Evolutionary conservation across 2,113 vertebrate species (phyloP), one percentile per base, ranked within the genome.

Genomic region (Rallus limicola): DNA sequence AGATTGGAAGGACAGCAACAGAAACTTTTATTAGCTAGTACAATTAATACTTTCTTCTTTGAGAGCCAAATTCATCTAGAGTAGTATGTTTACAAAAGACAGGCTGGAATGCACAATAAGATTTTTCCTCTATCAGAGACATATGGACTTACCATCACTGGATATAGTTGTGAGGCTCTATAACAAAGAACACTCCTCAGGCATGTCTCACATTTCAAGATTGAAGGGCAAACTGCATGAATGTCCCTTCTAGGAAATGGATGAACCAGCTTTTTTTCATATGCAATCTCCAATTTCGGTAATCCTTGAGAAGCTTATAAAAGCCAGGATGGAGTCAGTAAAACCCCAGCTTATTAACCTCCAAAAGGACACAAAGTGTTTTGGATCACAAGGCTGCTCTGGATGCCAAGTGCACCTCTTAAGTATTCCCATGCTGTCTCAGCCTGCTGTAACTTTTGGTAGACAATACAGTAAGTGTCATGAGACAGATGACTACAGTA

Each of bases 31-130:
- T 94, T 97, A 97, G 97, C 95, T 94, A 96, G 88, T 77, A 95
- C 97, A 96, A 97, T 97, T 97, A 96, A 97, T 97, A 96, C 96
- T 97, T 97, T 89, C 91, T 96, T 96, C 96, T 89, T 92, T 97
- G 92, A 97, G 67, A 91, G 92, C 93, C 94, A 98, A 96, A 96
- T 97, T 98, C 79, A 93, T 96, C 92, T 96, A 96, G 50, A 88
- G 55, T 97, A 95, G 95, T 96, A 85, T 98, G 96, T 97, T 97
- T 97, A 86, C 95, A 96, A 96, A 97, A 95, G 87, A 97, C 95
- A 97, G 96, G 77, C 75, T 97, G 95, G 95, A 96, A 98, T 96
- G 93, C 83, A 82, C 93, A 96, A 19, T 90, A 97, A 98, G 59
- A 80, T 95, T 97, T 97, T 96, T 91, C 82, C 93, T 97, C 97